A percentile compares a stretch with the other conserved stretches of the same genome.
These are phyloP conservation scores for Falcaria lacertinaria DNA, from an alignment of 2,888 invertebrate species.

Conservation along the genomic window DNA sequence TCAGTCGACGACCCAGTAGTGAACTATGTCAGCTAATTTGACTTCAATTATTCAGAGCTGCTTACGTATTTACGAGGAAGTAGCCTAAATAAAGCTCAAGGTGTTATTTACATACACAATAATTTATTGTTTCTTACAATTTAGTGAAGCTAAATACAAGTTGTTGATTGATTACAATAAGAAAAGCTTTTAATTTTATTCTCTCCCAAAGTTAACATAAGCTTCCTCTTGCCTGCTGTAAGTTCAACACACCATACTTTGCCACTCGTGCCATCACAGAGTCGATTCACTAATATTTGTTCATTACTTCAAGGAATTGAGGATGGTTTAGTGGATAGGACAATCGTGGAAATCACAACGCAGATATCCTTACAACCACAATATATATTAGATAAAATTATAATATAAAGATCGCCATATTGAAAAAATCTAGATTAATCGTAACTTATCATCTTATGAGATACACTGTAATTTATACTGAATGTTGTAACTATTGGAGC, in stretches of 20 bases:
- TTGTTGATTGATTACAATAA: constrained; percentile 75
- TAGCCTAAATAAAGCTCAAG: constrained; percentile 73
- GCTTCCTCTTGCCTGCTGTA: constrained; percentile 62
- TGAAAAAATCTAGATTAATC: constrained; percentile 79
- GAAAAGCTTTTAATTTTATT: constrained; percentile 71
- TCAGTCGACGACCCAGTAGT: constrained; percentile 28
- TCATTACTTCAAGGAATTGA: constrained; percentile 43
- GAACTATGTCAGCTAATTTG: constrained; percentile 21
- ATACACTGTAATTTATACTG: constrained; percentile 79
- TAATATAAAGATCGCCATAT: constrained; percentile 81
- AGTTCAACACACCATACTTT: constrained; percentile 58
- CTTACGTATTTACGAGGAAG: constrained; percentile 44
- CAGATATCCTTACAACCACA: constrained; percentile 85
- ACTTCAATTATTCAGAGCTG: constrained; percentile 30
- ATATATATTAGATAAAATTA: constrained; percentile 84
- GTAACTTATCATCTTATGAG: constrained; percentile 78
- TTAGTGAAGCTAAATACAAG: constrained; percentile 79
- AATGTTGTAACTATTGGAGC: constrained; percentile 71
- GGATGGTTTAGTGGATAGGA: constrained; percentile 63
- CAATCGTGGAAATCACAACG: constrained; percentile 75
- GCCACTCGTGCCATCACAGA: constrained; percentile 56
- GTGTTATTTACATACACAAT: constrained; percentile 79
- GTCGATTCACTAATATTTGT: constrained; percentile 30
- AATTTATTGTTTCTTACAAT: constrained; percentile 80
- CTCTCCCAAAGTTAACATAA: constrained; percentile 67